phyloP scores from a whole-genome alignment of 2,888 invertebrate species.

The Pristionchus maxplancki region DNA sequence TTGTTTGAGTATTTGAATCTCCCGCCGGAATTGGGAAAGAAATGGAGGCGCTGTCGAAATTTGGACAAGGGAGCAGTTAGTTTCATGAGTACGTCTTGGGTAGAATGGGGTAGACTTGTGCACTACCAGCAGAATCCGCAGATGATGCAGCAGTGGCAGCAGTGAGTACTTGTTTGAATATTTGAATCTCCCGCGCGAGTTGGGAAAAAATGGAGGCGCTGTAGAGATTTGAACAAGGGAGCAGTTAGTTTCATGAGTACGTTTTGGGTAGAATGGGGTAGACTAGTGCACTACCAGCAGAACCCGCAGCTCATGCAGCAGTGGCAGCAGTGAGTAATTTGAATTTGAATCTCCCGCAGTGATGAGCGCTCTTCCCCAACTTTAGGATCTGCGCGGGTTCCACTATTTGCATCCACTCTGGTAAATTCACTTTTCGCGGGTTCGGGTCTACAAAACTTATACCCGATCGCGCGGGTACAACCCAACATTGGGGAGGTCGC shows the following conservation, averaged over 20 bases:
- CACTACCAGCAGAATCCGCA: conserved; percentile 72
- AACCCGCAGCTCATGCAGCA: conserved; percentile 71
- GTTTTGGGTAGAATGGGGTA: too few relatives aligned
- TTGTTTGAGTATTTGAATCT: not conserved
- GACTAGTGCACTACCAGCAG: conserved; percentile 65
- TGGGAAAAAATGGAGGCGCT: not conserved
- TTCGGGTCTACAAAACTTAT: too few relatives aligned
- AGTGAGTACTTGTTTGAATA: conserved; percentile 39
- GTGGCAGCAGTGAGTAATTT: conserved; percentile 55
- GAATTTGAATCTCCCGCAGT: not conserved
- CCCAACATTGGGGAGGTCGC: too few relatives aligned
- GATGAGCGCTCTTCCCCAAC: too few relatives aligned
- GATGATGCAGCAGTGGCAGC: conserved; percentile 66
- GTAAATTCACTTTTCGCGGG: too few relatives aligned
- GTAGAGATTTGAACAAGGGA: not conserved
- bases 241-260: not conserved
- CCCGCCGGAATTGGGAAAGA: not conserved
- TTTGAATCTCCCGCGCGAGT: not conserved
- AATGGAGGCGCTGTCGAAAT: not conserved
- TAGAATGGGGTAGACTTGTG: not conserved
- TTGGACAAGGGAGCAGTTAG: not conserved
- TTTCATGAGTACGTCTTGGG: too few relatives aligned
- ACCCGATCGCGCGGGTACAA: too few relatives aligned
- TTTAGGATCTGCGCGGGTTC: too few relatives aligned
- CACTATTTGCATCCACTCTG: too few relatives aligned